Conservation (phyloP, 2,888 invertebrate genomes). For the Leptarthrus brevirostris region DNA sequence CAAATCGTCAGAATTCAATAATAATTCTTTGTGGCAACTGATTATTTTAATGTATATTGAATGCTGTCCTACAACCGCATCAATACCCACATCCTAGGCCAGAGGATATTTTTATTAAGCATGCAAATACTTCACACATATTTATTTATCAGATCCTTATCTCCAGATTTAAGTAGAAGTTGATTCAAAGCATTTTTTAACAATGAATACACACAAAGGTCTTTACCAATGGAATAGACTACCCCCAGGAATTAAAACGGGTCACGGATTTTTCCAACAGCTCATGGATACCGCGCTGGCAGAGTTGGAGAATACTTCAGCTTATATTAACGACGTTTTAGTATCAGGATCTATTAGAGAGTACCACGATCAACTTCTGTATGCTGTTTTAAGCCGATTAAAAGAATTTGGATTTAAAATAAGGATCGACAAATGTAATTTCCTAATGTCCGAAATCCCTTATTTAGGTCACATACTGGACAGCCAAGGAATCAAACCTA, state of each 20-base stretch:
- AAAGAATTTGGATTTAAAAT: background rate
- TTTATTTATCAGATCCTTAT: constrained; percentile 50
- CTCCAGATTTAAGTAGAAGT: constrained; percentile 48
- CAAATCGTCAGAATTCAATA: too few species aligned
- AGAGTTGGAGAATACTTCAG: background rate
- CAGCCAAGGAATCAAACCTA: background rate
- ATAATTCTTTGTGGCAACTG: too few species aligned
- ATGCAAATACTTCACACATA: constrained; percentile 33
- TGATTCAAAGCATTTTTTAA: background rate
- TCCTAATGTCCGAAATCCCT: background rate
- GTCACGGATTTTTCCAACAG: background rate
- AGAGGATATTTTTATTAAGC: constrained; percentile 52
- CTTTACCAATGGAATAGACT: background rate
- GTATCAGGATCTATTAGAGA: too few species aligned
- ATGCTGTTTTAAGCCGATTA: background rate
- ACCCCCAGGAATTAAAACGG: background rate
- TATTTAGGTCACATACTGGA: background rate
- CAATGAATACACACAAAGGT: background rate
- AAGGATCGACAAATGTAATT: background rate
- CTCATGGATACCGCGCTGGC: background rate
- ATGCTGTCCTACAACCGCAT: constrained; percentile 46
- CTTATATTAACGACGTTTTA: too few species aligned
- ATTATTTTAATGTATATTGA: constrained; percentile 55
- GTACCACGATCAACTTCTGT: background rate
- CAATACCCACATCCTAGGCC: constrained; percentile 51